Evolutionary conservation across 2,888 invertebrate genomes (phyloP).

Genomic region (Taenaris catops): DNA sequence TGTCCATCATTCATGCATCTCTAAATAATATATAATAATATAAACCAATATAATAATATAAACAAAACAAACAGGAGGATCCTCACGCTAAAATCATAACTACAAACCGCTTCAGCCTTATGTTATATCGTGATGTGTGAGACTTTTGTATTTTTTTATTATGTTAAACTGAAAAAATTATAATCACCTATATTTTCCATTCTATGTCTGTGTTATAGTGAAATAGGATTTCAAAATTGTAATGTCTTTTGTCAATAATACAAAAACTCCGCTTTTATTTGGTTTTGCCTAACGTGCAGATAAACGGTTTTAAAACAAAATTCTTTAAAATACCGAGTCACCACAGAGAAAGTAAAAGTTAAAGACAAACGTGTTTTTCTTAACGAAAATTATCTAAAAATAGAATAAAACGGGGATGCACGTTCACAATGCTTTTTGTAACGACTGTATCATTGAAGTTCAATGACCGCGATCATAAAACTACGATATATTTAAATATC

Average conservation of each 20-base stretch:
- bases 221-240: too few species aligned
- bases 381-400: slow-evolving; percentile 18
- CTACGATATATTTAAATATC: slow-evolving; percentile 32
- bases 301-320: slow-evolving; percentile 6
- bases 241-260: too few species aligned
- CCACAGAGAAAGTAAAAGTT: slow-evolving; percentile 13
- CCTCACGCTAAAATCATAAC: too few species aligned
- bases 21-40: too few species aligned
- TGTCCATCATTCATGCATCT: too few species aligned
- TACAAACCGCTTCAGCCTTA: too few species aligned
- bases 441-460: slow-evolving; percentile 48
- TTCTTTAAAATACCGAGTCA: slow-evolving; percentile 1
- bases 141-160: too few species aligned
- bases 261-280: neutral
- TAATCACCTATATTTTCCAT: too few species aligned
- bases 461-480: slow-evolving; percentile 39
- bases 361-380: slow-evolving; percentile 10
- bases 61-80: too few species aligned
- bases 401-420: slow-evolving; percentile 14
- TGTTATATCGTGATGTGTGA: too few species aligned
- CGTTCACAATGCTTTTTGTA: slow-evolving; percentile 36
- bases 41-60: too few species aligned
- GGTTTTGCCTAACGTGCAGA: slow-evolving; percentile 1
- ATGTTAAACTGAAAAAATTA: neutral
- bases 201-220: too few species aligned